Base-by-base conservation (phyloP, 1,140 invertebrate species). In the Pseudobourletiella spinata region DNA sequence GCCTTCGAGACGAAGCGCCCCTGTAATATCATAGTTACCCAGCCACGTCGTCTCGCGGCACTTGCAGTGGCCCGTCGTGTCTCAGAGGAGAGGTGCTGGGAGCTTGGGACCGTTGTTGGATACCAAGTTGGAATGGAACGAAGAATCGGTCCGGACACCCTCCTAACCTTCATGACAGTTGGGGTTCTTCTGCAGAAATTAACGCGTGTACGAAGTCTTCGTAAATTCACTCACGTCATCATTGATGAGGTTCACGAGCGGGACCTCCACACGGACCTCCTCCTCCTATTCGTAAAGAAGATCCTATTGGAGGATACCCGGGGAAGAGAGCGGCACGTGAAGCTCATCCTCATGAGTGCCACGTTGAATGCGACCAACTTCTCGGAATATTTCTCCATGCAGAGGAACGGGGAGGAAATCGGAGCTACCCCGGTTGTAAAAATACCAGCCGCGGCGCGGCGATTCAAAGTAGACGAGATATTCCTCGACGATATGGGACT, bases 231-330 rank as follows among this genome's bases (percentile, higher is more conserved):
- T 1, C 95, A 99, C 74, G 82, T 99, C 46, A 86, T 99, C 70
- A 77, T 99, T 11, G 94, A 94, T 76, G 90, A 95, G 75, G 86
- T 99, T 22, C 96, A 99, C 73, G 95, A 98, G 77, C 79, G 95
- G 20, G 88, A 94, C 72, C 83, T 90, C 73, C 90, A 98, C 58
- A 91, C 92, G 80, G 94, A 86, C 82, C 95, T 99, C 73, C 76
- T 97, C 3, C 73, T 99, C 3, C 79, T 96, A 20, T 76, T 96
- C 18, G 80, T 98, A 0, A 83, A 86, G 61, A 89, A 88, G 29
- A 68, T 68, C 35, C 35, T 69, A 22, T 28, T 43, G n/a, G 48
- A 39, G 42, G 63, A 68, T 30, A 16, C n/a, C 2, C 6, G 61
- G 0, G 66, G 66, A 30, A 60, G 51, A 3, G 42, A 68, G 15